Evolutionary conservation across 2,888 invertebrate species (phyloP).

Genomic region (Pantelozetes paolii): DNA sequence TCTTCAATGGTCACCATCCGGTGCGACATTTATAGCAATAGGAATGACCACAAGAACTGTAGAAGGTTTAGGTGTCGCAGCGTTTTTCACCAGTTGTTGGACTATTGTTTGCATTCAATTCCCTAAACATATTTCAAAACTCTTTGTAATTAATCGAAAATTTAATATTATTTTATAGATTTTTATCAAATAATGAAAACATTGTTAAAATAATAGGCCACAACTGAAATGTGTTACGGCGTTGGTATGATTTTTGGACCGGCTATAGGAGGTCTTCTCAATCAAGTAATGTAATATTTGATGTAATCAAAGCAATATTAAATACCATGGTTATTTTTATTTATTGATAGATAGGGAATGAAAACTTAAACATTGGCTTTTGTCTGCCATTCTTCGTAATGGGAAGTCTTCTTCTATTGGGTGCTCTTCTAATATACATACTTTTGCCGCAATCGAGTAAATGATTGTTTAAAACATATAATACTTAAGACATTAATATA

Average conservation of each 20-base stretch:
- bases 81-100: slow-evolving; percentile 13
- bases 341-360: neutral
- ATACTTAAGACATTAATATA: neutral
- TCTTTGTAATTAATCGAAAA: slow-evolving; percentile 4
- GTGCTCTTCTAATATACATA: neutral
- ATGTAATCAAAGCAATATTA: neutral
- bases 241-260: slow-evolving; percentile 35
- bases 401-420: slow-evolving; percentile 12
- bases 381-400: slow-evolving; percentile 30
- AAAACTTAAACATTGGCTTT: slow-evolving; percentile 6
- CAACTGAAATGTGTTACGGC: slow-evolving; percentile 25
- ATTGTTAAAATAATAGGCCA: slow-evolving; percentile 27
- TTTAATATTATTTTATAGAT: neutral
- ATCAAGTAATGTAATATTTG: slow-evolving; percentile 26
- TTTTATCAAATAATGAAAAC: too few species aligned
- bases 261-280: slow-evolving; percentile 21
- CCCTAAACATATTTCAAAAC: slow-evolving; percentile 6
- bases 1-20: slow-evolving; percentile 21
- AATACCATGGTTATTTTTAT: neutral
- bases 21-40: neutral
- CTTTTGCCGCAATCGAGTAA: slow-evolving; percentile 20
- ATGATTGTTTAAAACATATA: neutral
- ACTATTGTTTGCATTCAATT: neutral
- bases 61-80: slow-evolving; percentile 15
- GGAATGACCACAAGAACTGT: neutral